These are phyloP conservation scores for Aproaerema taeniolella DNA, from an alignment of 2,888 invertebrate genomes.

Conservation along the genomic window DNA sequence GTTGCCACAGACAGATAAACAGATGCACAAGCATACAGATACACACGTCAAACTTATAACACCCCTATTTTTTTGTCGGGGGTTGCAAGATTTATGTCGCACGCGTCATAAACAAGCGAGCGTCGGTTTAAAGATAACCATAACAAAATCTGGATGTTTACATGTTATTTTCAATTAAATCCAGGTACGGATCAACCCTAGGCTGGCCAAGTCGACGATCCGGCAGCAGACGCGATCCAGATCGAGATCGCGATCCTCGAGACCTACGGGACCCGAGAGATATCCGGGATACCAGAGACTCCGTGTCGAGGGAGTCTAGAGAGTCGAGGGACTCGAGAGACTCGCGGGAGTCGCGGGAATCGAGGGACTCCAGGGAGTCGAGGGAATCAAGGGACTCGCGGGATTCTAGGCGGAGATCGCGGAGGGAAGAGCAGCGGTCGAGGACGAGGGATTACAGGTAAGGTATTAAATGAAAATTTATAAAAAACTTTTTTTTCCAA, in stretches of 20 bases:
- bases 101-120: too few relatives aligned
- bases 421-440: conserved; percentile 33
- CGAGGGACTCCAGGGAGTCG: conserved; percentile 29
- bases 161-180: too few relatives aligned
- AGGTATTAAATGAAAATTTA: too few relatives aligned
- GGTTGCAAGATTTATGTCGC: too few relatives aligned
- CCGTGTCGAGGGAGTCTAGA: not conserved
- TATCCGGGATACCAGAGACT: not conserved
- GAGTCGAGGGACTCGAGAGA: conserved; percentile 7
- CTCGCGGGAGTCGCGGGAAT: conserved; percentile 28
- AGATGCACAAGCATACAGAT: too few relatives aligned
- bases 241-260: conserved; percentile 32
- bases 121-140: too few relatives aligned
- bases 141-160: too few relatives aligned
- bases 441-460: conserved; percentile 38
- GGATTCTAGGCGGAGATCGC: conserved; percentile 32
- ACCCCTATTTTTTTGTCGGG: too few relatives aligned
- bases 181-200: conserved; percentile 59
- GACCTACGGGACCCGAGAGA: conserved; percentile 28
- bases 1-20: too few relatives aligned
- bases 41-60: too few relatives aligned
- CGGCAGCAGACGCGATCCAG: conserved; percentile 32
- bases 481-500: too few relatives aligned
- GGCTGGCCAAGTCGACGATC: conserved; percentile 50
- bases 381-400: conserved; percentile 5